These are phyloP conservation scores for Bathynomus jamesi DNA, from an alignment of 1,140 invertebrate genomes.

Conservation along the genomic window DNA sequence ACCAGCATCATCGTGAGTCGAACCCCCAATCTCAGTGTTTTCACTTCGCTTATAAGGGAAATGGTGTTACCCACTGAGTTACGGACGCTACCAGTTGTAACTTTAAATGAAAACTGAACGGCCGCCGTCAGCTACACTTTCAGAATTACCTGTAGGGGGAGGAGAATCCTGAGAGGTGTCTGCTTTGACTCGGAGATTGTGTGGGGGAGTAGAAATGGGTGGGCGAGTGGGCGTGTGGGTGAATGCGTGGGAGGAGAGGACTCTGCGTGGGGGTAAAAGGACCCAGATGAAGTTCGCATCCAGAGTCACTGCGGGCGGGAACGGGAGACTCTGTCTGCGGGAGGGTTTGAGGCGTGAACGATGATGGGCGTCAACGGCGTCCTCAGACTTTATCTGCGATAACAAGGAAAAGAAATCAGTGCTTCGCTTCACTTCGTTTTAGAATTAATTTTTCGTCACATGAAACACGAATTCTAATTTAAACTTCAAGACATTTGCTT, in stretches of 20 bases:
- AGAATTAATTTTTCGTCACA: background rate
- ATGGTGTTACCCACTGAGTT: too few species aligned
- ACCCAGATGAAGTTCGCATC: slow-evolving; percentile 35
- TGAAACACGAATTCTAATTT: too few species aligned
- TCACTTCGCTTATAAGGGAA: too few species aligned
- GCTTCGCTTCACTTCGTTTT: background rate
- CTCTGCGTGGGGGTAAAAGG: slow-evolving; percentile 36
- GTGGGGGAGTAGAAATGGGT: slow-evolving; percentile 64
- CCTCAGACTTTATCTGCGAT: slow-evolving; percentile 23
- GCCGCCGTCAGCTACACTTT: too few species aligned
- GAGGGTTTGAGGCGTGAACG: slow-evolving; percentile 21
- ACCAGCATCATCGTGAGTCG: too few species aligned
- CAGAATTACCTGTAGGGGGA: slow-evolving; percentile 33
- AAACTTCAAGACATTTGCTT: too few species aligned
- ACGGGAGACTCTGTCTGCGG: slow-evolving; percentile 32
- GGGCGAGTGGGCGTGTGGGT: slow-evolving; percentile 59
- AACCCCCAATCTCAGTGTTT: too few species aligned
- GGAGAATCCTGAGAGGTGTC: slow-evolving; percentile 49
- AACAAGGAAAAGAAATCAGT: background rate
- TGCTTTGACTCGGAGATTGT: slow-evolving; percentile 72
- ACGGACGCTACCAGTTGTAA: too few species aligned
- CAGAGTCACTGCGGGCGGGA: slow-evolving; percentile 36
- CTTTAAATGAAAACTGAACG: too few species aligned
- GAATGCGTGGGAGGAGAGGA: slow-evolving; percentile 32
- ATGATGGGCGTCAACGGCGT: slow-evolving; percentile 15